These are phyloP conservation scores for Ptychochromis oligacanthus DNA, from an alignment of 2,113 vertebrate genomes.

Conservation along the genomic window DNA sequence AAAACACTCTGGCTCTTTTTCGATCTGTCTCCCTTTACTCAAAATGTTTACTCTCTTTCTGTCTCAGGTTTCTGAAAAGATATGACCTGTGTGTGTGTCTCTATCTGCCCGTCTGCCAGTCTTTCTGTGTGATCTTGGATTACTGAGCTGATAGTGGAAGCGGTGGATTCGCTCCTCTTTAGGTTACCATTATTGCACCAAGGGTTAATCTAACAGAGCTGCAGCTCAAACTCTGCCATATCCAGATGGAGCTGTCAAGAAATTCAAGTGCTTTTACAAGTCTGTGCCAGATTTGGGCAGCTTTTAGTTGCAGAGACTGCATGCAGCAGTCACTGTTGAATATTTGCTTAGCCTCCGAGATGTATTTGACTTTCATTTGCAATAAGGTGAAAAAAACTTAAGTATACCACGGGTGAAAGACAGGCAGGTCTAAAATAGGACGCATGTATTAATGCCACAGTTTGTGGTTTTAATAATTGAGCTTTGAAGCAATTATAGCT, in stretches of 20 bases:
- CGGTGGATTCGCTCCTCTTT: not conserved
- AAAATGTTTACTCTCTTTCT: constrained; percentile 22
- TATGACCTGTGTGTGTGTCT: not conserved
- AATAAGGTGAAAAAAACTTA: not conserved
- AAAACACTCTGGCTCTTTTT: constrained; percentile 25
- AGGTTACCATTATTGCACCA: constrained; percentile 6
- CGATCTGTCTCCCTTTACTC: not conserved
- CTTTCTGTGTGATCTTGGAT: constrained; percentile 3
- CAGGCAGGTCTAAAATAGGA: not conserved
- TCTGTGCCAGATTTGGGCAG: not conserved
- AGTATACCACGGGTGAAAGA: not conserved
- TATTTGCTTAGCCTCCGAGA: constrained; percentile 21
- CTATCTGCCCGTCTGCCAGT: not conserved
- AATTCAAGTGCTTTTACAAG: constrained; percentile 20
- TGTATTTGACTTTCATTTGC: constrained; percentile 1
- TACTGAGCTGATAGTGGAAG: constrained; percentile 8
- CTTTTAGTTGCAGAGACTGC: not conserved
- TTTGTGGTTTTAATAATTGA: not conserved
- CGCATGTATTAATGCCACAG: not conserved
- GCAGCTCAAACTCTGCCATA: constrained; percentile 23
- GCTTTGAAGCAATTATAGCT: not conserved
- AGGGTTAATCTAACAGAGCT: constrained; percentile 61
- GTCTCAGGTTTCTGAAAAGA: not conserved
- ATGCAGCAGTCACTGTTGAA: not conserved
- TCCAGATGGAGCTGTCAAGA: constrained; percentile 56